Evolutionary conservation across 2,113 vertebrate genomes (phyloP).

Genomic region (Oxyura jamaicensis): DNA sequence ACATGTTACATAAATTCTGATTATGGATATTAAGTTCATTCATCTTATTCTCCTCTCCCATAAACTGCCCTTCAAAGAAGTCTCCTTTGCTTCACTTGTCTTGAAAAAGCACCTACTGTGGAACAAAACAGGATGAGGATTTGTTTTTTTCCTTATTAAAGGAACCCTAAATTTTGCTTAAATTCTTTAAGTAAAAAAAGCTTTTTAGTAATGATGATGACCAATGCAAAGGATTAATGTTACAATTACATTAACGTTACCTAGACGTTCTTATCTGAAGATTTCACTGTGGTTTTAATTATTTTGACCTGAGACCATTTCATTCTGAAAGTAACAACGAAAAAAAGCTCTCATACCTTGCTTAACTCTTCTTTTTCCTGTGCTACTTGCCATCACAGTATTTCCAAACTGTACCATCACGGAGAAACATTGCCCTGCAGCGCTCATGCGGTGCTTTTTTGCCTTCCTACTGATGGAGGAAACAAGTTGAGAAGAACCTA

Average conservation of each 20-base stretch:
- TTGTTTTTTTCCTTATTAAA: not conserved
- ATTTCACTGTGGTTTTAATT: not conserved
- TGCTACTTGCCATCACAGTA: rapidly evolving
- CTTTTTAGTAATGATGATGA: not conserved
- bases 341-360: not conserved
- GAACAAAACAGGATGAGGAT: not conserved
- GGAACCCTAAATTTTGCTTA: not conserved
- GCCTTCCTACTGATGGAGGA: not conserved
- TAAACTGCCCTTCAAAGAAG: not conserved
- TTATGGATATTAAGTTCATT: not conserved
- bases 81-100: not conserved
- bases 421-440: not conserved
- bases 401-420: not conserved
- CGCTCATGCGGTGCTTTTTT: not conserved
- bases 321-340: not conserved
- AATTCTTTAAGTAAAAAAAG: not conserved
- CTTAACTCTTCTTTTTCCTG: not conserved
- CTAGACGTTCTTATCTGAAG: not conserved
- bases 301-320: not conserved
- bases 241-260: not conserved
- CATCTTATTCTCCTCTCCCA: not conserved
- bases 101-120: not conserved
- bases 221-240: not conserved
- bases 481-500: not conserved
- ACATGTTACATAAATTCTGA: not conserved